Conservation (phyloP, 2,113 vertebrate genomes). For the Heterotilapia buettikoferi region DNA sequence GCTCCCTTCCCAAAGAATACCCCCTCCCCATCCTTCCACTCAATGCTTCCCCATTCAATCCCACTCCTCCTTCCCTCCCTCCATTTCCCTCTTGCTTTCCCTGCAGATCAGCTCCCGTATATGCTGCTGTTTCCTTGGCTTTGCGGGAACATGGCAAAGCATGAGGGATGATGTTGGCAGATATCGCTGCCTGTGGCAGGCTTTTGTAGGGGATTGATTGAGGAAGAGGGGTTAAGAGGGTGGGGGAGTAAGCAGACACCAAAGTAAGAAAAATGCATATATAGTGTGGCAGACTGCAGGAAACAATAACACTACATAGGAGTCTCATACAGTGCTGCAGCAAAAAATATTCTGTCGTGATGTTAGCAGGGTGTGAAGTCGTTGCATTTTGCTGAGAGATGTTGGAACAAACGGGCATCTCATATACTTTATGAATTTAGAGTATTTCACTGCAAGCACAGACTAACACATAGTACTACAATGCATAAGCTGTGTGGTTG, state of each 20-base stretch:
- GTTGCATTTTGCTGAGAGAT: not conserved
- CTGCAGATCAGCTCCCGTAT: slow-evolving; percentile 57
- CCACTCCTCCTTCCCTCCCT: not conserved
- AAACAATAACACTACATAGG: slow-evolving; percentile 1
- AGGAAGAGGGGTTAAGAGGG: slow-evolving; percentile 43
- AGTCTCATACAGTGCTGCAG: not conserved
- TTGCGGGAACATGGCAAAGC: slow-evolving; percentile 50
- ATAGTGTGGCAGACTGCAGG: not conserved
- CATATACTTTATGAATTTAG: not conserved
- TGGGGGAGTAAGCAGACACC: slow-evolving; percentile 12
- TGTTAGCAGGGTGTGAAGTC: not conserved
- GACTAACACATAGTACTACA: not conserved
- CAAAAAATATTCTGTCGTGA: not conserved
- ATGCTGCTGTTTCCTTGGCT: slow-evolving; percentile 67
- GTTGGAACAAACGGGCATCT: not conserved
- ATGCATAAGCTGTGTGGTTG: not conserved
- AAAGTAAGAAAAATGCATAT: slow-evolving; percentile 15
- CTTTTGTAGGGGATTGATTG: slow-evolving; percentile 42
- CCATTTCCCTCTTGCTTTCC: slow-evolving; percentile 38
- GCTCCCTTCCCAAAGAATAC: slow-evolving; percentile 73
- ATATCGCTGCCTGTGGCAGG: slow-evolving; percentile 16
- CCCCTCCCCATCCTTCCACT: slow-evolving; percentile 51
- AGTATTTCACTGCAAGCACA: not conserved
- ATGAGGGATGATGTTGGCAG: slow-evolving; percentile 30
- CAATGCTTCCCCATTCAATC: slow-evolving; percentile 45